Base-by-base conservation (phyloP, 1,140 invertebrate species). In the Cepaea nemoralis region DNA sequence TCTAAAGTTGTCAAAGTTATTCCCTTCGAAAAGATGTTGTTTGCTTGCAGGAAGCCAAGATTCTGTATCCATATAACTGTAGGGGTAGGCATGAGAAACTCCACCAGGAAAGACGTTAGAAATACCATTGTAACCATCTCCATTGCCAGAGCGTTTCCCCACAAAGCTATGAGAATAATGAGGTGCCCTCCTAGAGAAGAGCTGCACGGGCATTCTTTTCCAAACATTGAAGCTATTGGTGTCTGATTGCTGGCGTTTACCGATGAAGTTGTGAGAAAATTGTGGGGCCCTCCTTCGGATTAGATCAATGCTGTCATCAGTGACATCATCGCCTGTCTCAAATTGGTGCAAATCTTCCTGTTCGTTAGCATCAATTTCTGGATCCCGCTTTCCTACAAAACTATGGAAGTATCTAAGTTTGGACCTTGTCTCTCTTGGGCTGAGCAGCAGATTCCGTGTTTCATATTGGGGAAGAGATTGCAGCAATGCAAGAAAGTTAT, bases 101-200 rank as follows among this genome's bases (percentile, higher is more conserved):
- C 37, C n/a, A n/a, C 39, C 50, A 16, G 45, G 31, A 35, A 48
- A 33, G 16, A 1, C 42, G 27, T n/a, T 35, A 1, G 3, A 12
- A n/a, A 33, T 77, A 35, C 6, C 48, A 27, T 39, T 35, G 55
- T 63, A 59, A 19, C 16, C 24, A 16, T 63, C 31, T 39, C 55
- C 55, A 33, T 63, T 39, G 16, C 1, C 16, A 39, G 75, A 59
- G 1, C 75, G 50, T 63, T 77, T 77, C 40, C 75, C 75, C 12
- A 77, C 75, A 45, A 77, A 77, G 37, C 50, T 77, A 27, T 77
- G 75, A 39, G 69, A 71, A 45, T 71, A 71, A 22, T 39, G 40
- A 40, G 69, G 69, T 10, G 40, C 40, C n/a, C 39, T 35, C 35
- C 40, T 48, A 27, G 24, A 14, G 33, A 75, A 31, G 3, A 50